These are phyloP conservation scores for Anastrepha ludens DNA, from an alignment of 1,140 invertebrate genomes.

Conservation along the genomic window DNA sequence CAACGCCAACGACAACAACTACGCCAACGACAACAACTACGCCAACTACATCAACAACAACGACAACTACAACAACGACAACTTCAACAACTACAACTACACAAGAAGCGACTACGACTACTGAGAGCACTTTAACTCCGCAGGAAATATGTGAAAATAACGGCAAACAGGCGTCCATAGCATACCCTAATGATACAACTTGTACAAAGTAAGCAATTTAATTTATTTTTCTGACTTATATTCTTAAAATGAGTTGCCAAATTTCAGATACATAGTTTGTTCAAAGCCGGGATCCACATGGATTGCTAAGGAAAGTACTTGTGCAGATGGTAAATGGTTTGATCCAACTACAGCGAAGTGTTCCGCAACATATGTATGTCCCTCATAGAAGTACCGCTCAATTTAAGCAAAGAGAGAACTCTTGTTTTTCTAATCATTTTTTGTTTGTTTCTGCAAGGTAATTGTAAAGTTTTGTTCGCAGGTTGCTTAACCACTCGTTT, in stretches of 20 bases:
- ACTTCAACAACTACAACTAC: conserved; percentile 8
- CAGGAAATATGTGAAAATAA: not conserved
- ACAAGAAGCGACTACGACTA: not conserved
- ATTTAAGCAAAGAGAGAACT: not conserved
- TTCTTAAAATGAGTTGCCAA: not conserved
- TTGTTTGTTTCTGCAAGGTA: too few species aligned
- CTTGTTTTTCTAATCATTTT: too few species aligned
- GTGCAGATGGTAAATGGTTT: not conserved
- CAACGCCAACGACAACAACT: not conserved
- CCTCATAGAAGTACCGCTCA: not conserved
- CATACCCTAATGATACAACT: not conserved
- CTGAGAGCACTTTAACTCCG: not conserved
- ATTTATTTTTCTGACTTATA: not conserved
- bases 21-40: not conserved
- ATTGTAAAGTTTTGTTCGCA: too few species aligned
- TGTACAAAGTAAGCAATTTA: not conserved
- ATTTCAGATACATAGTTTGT: conserved; percentile 22
- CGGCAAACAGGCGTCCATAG: not conserved
- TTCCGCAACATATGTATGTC: not conserved
- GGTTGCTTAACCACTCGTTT: too few species aligned
- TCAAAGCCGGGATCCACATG: not conserved
- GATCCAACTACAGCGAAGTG: not conserved
- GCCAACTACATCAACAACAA: not conserved
- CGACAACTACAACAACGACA: not conserved
- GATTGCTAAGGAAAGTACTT: not conserved